Conservation (phyloP, 2,888 invertebrate genomes). For the Microctonus hyperodae region DNA sequence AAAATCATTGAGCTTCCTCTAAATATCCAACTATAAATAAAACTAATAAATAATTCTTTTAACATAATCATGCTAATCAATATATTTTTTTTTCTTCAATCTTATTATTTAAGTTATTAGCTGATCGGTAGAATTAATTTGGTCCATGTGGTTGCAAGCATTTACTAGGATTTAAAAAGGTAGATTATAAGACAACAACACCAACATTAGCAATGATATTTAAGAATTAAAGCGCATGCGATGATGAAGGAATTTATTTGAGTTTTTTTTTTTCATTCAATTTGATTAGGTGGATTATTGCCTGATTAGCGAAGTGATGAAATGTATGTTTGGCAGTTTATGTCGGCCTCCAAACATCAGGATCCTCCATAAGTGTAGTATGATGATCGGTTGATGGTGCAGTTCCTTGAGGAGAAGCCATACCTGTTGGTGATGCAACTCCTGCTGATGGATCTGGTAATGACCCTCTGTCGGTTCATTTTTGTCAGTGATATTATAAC, state of each 20-base stretch:
- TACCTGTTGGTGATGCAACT: constrained; percentile 74
- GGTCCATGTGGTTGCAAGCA: not conserved
- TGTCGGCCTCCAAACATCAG: constrained; percentile 92
- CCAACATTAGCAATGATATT: not conserved
- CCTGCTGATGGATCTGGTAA: constrained; percentile 80
- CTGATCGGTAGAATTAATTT: not conserved
- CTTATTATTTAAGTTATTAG: too few species aligned
- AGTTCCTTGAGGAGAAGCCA: constrained; percentile 67
- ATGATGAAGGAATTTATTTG: not conserved
- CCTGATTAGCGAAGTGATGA: constrained; percentile 61
- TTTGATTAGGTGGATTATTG: constrained; percentile 51
- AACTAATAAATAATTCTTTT: not conserved
- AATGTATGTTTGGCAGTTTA: constrained; percentile 67
- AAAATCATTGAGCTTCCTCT: not conserved
- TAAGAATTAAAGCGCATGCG: constrained; percentile 3
- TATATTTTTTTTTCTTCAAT: too few species aligned
- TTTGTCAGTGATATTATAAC: constrained; percentile 22
- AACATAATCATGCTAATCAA: not conserved
- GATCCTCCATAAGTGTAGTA: constrained; percentile 90
- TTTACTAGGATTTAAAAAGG: not conserved
- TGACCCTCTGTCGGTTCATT: constrained; percentile 72
- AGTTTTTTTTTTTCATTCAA: not conserved
- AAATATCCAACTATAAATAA: too few species aligned
- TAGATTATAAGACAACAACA: not conserved
- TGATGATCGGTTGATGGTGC: constrained; percentile 73